These are phyloP conservation scores for Sitodiplosis mosellana DNA, from an alignment of 1,140 invertebrate species.

Conservation along the genomic window DNA sequence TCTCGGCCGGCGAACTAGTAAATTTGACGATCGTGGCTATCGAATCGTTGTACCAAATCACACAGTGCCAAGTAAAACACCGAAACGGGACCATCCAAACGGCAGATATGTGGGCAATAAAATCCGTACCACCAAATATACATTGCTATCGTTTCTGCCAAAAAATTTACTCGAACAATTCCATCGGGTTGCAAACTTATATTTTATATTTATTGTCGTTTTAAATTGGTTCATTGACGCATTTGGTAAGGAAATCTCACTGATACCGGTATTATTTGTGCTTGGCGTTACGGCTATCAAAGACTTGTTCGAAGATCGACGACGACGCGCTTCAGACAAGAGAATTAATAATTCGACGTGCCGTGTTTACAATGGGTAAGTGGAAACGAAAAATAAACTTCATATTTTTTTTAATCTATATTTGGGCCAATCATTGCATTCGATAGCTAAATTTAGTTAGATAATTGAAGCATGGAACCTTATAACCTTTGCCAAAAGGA, in stretches of 20 bases:
- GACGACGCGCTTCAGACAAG: slow-evolving; percentile 75
- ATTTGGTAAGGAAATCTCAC: slow-evolving; percentile 90
- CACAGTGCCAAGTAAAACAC: slow-evolving; percentile 54
- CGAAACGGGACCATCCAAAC: slow-evolving; percentile 67
- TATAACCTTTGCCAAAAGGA: too few relatives aligned
- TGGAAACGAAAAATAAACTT: too few relatives aligned
- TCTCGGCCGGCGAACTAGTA: slow-evolving; percentile 34
- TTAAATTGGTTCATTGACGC: slow-evolving; percentile 93
- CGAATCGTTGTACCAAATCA: slow-evolving; percentile 67
- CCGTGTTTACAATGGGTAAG: slow-evolving; percentile 77
- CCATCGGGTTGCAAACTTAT: slow-evolving; percentile 91
- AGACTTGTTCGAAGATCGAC: slow-evolving; percentile 88
- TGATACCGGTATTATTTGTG: slow-evolving; percentile 88
- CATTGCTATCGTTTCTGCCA: slow-evolving; percentile 80
- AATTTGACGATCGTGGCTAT: slow-evolving; percentile 45
- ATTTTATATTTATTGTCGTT: slow-evolving; percentile 93
- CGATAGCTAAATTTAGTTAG: too few relatives aligned
- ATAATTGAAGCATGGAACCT: too few relatives aligned
- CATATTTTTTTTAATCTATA: too few relatives aligned
- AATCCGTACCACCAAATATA: slow-evolving; percentile 93
- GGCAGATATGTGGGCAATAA: slow-evolving; percentile 58
- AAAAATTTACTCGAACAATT: slow-evolving; percentile 97
- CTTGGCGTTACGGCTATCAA: slow-evolving; percentile 92
- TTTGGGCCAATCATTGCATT: too few relatives aligned
- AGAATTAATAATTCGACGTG: slow-evolving; percentile 87